A percentile compares a stretch with the other conserved stretches of the same genome.
These are phyloP conservation scores for Drosophila pallidifrons DNA, from an alignment of 1,140 invertebrate genomes.

Conservation along the genomic window DNA sequence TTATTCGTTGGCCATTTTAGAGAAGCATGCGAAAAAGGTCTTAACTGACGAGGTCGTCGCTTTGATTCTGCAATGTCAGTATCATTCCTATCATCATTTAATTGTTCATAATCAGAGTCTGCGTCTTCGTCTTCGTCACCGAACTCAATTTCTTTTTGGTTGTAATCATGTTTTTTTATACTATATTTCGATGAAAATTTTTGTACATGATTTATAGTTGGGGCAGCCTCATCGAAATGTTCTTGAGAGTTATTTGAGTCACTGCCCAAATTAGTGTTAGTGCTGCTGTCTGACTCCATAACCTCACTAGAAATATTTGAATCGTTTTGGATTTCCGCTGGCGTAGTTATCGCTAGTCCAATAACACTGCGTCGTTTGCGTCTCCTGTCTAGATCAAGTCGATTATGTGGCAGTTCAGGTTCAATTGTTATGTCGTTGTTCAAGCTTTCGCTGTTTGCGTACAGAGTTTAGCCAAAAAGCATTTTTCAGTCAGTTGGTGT, in stretches of 20 bases:
- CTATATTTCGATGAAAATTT: constrained; percentile 68
- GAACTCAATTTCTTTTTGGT: constrained; percentile 26
- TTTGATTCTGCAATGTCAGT: constrained; percentile 54
- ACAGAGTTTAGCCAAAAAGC: constrained; percentile 70
- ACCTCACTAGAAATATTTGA: constrained; percentile 56
- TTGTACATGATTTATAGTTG: background rate
- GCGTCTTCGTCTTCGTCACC: constrained; percentile 26
- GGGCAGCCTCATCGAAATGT: constrained; percentile 21
- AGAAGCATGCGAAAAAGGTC: constrained; percentile 42
- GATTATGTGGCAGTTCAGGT: constrained; percentile 65
- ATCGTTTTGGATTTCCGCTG: constrained; percentile 26
- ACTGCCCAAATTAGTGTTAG: constrained; percentile 1
- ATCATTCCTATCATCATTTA: constrained; percentile 42
- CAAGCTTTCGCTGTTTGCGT: constrained; percentile 73
- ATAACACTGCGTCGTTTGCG: constrained; percentile 58
- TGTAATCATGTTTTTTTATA: constrained; percentile 4
- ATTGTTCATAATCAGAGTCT: constrained; percentile 28
- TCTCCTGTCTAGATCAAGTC: constrained; percentile 52
- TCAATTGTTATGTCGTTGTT: constrained; percentile 51
- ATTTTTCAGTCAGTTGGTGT: constrained; percentile 52
- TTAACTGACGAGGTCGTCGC: constrained; percentile 67
- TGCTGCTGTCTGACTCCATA: constrained; percentile 27
- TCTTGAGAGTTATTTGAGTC: constrained; percentile 54
- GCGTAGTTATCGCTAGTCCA: constrained; percentile 9
- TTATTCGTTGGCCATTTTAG: constrained; percentile 53